Percentiles rank a stretch among this genome's conserved stretches.
These are phyloP conservation scores for Percina caprodes DNA, from an alignment of 2,113 vertebrate species.

Conservation along the genomic window DNA sequence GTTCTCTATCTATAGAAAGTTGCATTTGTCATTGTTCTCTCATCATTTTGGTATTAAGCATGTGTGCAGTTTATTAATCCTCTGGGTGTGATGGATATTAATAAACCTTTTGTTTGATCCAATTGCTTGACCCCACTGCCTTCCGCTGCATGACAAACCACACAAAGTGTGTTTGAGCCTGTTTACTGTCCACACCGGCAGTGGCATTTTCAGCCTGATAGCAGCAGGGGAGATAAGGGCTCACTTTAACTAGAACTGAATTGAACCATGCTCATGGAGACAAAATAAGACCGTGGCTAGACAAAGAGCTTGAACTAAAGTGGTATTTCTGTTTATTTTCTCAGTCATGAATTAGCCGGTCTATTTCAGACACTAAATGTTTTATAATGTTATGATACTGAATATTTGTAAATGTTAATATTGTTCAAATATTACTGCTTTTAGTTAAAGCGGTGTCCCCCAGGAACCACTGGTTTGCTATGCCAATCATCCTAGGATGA, in stretches of 20 bases:
- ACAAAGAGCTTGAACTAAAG: constrained; percentile 15
- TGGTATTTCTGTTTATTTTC: neutral
- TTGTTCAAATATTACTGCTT: neutral
- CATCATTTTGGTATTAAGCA: constrained; percentile 58
- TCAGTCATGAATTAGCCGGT: neutral
- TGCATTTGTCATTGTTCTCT: constrained; percentile 7
- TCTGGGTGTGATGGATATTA: constrained; percentile 54
- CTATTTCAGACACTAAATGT: neutral
- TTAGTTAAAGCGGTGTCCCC: neutral
- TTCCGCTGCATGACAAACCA: constrained; percentile 6
- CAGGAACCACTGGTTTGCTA: neutral
- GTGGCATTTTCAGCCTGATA: constrained; percentile 43
- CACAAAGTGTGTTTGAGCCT: constrained; percentile 18
- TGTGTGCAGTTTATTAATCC: constrained; percentile 52
- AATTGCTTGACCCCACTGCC: constrained; percentile 24
- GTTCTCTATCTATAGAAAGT: constrained; percentile 9
- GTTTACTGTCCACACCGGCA: constrained; percentile 49
- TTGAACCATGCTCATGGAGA: constrained; percentile 16
- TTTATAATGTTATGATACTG: neutral
- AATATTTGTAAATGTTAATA: neutral
- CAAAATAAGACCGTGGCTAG: constrained; percentile 20
- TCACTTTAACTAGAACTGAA: constrained; percentile 24
- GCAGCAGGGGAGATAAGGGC: constrained; percentile 48
- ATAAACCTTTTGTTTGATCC: constrained; percentile 63
- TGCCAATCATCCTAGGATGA: neutral